These are phyloP conservation scores for Scarus forsteni DNA, from an alignment of 2,797 vertebrate species.

Conservation along the genomic window DNA sequence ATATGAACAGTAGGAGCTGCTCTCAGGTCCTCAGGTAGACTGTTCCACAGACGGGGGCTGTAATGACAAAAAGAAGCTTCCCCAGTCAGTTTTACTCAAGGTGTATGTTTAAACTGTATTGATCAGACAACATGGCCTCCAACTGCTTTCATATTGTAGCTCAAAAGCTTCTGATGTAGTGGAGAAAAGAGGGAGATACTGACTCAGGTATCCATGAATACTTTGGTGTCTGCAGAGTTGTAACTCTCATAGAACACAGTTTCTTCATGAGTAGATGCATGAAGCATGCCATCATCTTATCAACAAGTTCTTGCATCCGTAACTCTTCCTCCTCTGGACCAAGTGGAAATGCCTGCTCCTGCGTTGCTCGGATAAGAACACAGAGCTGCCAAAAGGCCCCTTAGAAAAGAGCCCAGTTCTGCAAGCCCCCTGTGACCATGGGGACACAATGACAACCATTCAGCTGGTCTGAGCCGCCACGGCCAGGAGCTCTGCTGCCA, in stretches of 20 bases:
- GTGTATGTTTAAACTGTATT: neutral
- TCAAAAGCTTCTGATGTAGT: neutral
- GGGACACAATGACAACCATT: conserved; percentile 85
- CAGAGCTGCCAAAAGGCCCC: conserved; percentile 77
- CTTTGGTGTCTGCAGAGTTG: conserved; percentile 4
- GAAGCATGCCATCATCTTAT: conserved; percentile 26
- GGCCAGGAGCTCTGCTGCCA: conserved; percentile 79
- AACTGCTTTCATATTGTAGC: neutral
- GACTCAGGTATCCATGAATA: neutral
- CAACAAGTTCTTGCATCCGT: conserved; percentile 30
- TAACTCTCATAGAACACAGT: neutral
- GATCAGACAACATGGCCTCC: neutral
- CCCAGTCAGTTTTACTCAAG: conserved; percentile 6
- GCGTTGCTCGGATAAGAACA: conserved; percentile 78
- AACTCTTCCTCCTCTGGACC: conserved; percentile 52
- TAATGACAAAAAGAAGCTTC: no score
- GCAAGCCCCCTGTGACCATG: conserved; percentile 78
- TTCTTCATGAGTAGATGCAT: conserved; percentile 9
- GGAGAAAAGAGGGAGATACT: neutral
- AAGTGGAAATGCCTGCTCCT: conserved; percentile 77
- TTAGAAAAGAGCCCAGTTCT: conserved; percentile 82
- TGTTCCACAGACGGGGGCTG: no score
- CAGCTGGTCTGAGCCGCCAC: conserved; percentile 72
- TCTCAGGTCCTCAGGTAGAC: no score
- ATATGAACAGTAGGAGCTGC: no score